Evolutionary conservation across 1,140 invertebrate genomes (phyloP).

Genomic region (Cyclina sinensis): DNA sequence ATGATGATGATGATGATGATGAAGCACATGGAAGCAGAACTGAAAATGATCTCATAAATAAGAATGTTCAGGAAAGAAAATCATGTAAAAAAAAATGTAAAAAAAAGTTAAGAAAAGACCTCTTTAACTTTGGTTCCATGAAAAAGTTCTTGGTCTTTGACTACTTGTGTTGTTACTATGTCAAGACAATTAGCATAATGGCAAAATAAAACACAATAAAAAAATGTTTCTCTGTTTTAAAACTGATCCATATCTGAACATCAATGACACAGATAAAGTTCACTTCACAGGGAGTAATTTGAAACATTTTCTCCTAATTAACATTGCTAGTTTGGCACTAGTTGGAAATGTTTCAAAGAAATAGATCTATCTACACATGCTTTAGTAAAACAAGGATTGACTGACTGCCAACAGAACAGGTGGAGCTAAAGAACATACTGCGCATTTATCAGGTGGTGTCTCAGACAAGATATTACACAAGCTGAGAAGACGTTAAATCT

Average conservation of each 20-base stretch:
- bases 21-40: no score
- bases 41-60: no score
- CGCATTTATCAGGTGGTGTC: no score
- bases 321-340: not conserved
- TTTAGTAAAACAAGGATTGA: not conserved
- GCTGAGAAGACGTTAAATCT: no score
- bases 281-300: not conserved
- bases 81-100: no score
- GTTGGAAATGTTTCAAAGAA: not conserved
- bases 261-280: no score
- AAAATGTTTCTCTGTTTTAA: not conserved
- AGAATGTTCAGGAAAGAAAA: no score
- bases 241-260: constrained; percentile 15
- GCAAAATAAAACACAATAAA: not conserved
- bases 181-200: not conserved
- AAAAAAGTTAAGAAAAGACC: no score
- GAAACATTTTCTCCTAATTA: not conserved
- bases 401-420: not conserved
- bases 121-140: no score
- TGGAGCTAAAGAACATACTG: not conserved
- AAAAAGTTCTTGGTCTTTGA: no score
- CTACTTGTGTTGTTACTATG: no score
- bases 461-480: no score
- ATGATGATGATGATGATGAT: constrained; percentile 3
- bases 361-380: not conserved